These are phyloP conservation scores for Alosa alosa DNA, from an alignment of 2,113 vertebrate species.

Conservation along the genomic window DNA sequence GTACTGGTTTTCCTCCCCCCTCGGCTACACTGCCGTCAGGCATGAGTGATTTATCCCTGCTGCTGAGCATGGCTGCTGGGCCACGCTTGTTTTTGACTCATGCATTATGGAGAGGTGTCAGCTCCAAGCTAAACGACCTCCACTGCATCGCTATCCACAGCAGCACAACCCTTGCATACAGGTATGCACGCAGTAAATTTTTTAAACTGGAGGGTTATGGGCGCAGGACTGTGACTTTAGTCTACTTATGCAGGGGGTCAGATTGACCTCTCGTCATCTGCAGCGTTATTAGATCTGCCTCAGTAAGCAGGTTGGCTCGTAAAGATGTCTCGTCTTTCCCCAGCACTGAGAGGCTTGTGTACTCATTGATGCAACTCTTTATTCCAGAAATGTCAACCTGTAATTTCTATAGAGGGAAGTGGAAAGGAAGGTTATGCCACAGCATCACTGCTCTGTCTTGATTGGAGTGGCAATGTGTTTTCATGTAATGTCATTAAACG, in stretches of 20 bases:
- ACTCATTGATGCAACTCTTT: neutral
- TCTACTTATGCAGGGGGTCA: neutral
- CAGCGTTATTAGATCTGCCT: neutral
- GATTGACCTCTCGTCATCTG: neutral
- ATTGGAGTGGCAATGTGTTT: too few relatives aligned
- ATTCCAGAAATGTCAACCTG: neutral
- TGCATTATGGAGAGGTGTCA: constrained; percentile 13
- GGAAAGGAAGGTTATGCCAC: neutral
- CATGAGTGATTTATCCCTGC: neutral
- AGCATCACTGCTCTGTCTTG: too few relatives aligned
- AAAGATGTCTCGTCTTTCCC: neutral
- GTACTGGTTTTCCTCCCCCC: neutral
- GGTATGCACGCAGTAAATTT: neutral
- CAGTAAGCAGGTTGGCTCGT: neutral
- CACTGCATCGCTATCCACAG: neutral
- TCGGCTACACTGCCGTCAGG: neutral
- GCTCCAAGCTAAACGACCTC: neutral
- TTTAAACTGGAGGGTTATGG: neutral
- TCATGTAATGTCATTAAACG: too few relatives aligned
- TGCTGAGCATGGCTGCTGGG: neutral
- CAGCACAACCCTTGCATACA: neutral
- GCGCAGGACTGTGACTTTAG: neutral
- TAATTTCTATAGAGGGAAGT: neutral
- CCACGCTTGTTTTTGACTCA: neutral
- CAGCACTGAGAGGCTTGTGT: neutral